Evolutionary conservation across 1,140 invertebrate genomes (phyloP).

Genomic region (Amyelois transitella): DNA sequence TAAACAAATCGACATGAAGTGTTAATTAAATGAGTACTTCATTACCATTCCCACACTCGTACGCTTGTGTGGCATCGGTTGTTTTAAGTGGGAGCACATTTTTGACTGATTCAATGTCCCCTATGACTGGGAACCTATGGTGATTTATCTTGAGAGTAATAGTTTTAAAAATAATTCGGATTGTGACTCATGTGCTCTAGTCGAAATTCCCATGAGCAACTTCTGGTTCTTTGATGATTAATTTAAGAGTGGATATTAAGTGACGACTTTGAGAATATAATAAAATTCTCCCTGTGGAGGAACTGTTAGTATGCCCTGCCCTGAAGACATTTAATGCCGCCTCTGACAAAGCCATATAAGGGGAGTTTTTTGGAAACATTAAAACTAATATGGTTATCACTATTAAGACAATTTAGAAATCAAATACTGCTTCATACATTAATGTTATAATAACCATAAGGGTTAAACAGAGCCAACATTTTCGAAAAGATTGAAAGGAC

Average conservation of each 20-base stretch:
- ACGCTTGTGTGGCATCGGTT: constrained; percentile 17
- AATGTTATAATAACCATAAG: too few species aligned
- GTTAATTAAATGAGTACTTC: constrained; percentile 12
- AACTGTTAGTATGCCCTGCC: too few species aligned
- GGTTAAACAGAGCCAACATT: too few species aligned
- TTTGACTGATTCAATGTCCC: constrained; percentile 12
- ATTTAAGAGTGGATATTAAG: neutral
- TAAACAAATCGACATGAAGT: constrained; percentile 5
- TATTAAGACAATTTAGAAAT: too few species aligned
- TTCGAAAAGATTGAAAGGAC: too few species aligned
- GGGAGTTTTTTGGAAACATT: too few species aligned
- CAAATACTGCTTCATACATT: too few species aligned
- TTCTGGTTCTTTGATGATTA: neutral
- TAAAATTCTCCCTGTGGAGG: neutral
- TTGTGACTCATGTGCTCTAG: neutral
- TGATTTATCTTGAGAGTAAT: constrained; percentile 4
- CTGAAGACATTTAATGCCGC: too few species aligned
- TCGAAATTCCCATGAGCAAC: neutral
- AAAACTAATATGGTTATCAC: too few species aligned
- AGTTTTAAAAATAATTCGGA: neutral
- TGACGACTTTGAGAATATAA: neutral
- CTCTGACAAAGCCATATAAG: too few species aligned
- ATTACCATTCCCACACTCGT: constrained; percentile 21
- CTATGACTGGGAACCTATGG: neutral
- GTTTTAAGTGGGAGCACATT: constrained; percentile 18